Evolutionary conservation across 1,140 invertebrate genomes (phyloP), one percentile per base, ranked within the genome.

Genomic region (Nomia melanderi): DNA sequence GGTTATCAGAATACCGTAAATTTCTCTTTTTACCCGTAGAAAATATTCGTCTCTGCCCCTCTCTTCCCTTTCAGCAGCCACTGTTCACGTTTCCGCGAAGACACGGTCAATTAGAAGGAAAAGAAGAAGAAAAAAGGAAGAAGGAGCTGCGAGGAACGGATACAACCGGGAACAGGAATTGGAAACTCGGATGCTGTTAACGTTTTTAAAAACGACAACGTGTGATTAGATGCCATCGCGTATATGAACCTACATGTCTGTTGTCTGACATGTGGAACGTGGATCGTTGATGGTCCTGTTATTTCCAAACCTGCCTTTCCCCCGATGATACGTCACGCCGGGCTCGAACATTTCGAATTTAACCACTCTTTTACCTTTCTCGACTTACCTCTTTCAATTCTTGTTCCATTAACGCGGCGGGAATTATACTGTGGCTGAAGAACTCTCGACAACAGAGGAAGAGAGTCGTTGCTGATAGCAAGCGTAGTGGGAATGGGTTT

Each of bases 401-500:
- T 36, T 2, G 50, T 54, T 54, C 66, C 66, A 69, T 69, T 56
- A 56, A 69, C 53, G 50, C 31, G 53, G n/a, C 31, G 25, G 33
- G 65, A 69, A 14, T 56, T 50, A 27, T 41, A 3, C 36, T n/a
- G 11, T 20, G 8, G 2, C 23, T 41, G 12, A 29, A 65, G 27
- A 29, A n/a, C 54, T 29, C 54, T 17, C 63, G 23, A 39, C 31
- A 23, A 41, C n/a, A 5, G n/a, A 5, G n/a, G 4, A 25, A 4
- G 17, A 39, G 23, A 44, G 60, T 63, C 60, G 36, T 20, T 25
- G n/a, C 11, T 5, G 3, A 31, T 29, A 14, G 27, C 9, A 14
- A 31, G 25, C 27, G 27, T 27, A 12, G 3, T 44, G 14, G n/a
- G n/a, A n/a, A n/a, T n/a, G n/a, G n/a, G n/a, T n/a, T n/a, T n/a